phyloP scores from a whole-genome alignment of 1,140 invertebrate species.

The Cotesia vestalis region DNA sequence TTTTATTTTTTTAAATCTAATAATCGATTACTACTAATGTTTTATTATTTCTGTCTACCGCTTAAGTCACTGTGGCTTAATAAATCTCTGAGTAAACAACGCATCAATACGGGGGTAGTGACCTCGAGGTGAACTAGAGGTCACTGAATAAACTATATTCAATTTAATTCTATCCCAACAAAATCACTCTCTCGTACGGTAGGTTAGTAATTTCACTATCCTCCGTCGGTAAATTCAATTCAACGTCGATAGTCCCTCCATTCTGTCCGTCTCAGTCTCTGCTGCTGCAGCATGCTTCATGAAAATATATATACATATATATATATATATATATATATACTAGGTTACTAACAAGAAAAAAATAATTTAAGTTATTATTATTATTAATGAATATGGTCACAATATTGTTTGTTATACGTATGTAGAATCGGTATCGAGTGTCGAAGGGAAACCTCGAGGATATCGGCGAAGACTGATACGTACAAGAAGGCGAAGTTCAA shows the following conservation, averaged over 20 bases:
- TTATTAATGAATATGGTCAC: slow-evolving; percentile 64
- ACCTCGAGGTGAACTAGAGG: slow-evolving; percentile 27
- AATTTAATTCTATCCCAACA: too few relatives aligned
- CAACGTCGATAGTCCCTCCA: too few relatives aligned
- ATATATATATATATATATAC: too few relatives aligned
- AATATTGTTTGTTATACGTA: slow-evolving; percentile 60
- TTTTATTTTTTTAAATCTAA: neutral
- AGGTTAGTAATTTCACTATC: too few relatives aligned
- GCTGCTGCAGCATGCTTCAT: too few relatives aligned
- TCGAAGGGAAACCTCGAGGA: slow-evolving; percentile 69
- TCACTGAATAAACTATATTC: slow-evolving; percentile 7
- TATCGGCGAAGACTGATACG: slow-evolving; percentile 58
- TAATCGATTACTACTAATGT: too few relatives aligned
- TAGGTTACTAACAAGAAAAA: too few relatives aligned
- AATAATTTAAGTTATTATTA: neutral
- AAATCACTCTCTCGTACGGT: too few relatives aligned
- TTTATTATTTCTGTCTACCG: neutral
- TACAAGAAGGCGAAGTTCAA: slow-evolving; percentile 60
- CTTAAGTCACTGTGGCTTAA: neutral
- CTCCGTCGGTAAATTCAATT: too few relatives aligned
- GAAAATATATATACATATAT: too few relatives aligned
- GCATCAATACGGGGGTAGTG: slow-evolving; percentile 30
- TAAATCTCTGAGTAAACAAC: slow-evolving; percentile 12
- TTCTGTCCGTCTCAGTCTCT: too few relatives aligned
- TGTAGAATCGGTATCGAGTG: slow-evolving; percentile 70